Percentiles rank a stretch among this genome's conserved stretches.
Evolutionary conservation across 2,888 invertebrate species (phyloP).

Genomic region (Scotopteryx bipunctaria): DNA sequence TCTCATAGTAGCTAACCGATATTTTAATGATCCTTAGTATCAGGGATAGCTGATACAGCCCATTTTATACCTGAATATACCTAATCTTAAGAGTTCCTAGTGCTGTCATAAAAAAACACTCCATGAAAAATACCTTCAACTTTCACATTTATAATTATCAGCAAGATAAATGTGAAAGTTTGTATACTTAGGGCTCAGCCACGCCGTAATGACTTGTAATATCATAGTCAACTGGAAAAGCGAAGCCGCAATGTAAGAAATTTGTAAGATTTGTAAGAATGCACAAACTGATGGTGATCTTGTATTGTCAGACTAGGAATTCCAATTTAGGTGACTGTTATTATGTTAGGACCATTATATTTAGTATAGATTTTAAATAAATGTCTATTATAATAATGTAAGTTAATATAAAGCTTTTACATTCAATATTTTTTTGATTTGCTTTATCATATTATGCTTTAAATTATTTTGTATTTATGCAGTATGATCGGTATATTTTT

Average conservation of each 20-base stretch:
- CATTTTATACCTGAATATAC: conserved; percentile 8
- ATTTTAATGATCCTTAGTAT: no score
- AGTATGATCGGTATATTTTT: neutral
- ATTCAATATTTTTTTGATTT: neutral
- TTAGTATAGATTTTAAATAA: neutral
- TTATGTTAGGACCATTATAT: conserved; percentile 7
- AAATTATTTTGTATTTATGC: neutral
- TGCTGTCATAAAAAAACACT: conserved; percentile 30
- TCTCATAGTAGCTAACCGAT: no score
- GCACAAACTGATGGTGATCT: conserved; percentile 6
- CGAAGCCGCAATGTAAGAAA: no score
- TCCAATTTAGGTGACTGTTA: conserved; percentile 7
- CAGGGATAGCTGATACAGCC: no score
- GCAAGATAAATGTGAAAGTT: no score
- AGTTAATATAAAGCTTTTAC: neutral
- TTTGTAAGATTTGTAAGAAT: no score
- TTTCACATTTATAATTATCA: no score
- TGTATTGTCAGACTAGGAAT: conserved; percentile 10
- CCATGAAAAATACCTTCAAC: neutral
- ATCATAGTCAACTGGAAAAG: no score
- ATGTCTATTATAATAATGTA: neutral
- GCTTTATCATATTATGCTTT: neutral
- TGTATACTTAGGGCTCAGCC: no score
- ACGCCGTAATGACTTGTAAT: no score
- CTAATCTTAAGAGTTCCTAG: conserved; percentile 38